Evolutionary conservation across 2,797 vertebrate species (phyloP).

Genomic region (Rhinatrema bivittatum): DNA sequence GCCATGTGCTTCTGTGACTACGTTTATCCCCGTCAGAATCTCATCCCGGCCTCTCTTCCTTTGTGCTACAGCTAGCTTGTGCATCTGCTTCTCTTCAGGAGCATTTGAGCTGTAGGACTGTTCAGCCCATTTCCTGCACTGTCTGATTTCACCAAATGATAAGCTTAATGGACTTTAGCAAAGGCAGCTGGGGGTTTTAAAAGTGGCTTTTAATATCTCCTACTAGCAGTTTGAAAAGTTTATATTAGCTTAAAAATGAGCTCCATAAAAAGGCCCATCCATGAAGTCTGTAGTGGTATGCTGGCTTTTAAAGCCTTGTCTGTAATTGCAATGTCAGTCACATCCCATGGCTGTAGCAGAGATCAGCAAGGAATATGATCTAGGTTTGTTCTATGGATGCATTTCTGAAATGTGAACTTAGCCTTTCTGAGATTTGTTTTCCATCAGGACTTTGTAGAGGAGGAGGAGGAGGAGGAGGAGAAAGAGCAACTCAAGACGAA

Average conservation of each 20-base stretch:
- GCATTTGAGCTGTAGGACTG: conserved; percentile 31
- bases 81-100: conserved; percentile 21
- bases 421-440: no score
- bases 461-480: no score
- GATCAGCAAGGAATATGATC: no score
- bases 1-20: no score
- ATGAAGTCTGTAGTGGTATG: no score
- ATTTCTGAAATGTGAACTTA: no score
- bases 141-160: conserved; percentile 36
- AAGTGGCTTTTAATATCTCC: conserved; percentile 13
- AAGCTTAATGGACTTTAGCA: conserved; percentile 26
- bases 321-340: no score
- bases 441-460: no score
- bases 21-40: neutral
- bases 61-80: conserved; percentile 33
- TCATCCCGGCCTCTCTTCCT: conserved; percentile 27
- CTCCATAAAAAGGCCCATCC: conserved; percentile 23
- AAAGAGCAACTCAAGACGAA: no score
- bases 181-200: conserved; percentile 8
- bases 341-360: no score
- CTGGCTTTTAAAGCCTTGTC: no score
- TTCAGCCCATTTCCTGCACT: conserved; percentile 27
- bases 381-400: no score
- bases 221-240: conserved; percentile 13
- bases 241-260: conserved; percentile 18